These are phyloP conservation scores for Agonopterix heracliana DNA, from an alignment of 2,888 invertebrate species.

Conservation along the genomic window DNA sequence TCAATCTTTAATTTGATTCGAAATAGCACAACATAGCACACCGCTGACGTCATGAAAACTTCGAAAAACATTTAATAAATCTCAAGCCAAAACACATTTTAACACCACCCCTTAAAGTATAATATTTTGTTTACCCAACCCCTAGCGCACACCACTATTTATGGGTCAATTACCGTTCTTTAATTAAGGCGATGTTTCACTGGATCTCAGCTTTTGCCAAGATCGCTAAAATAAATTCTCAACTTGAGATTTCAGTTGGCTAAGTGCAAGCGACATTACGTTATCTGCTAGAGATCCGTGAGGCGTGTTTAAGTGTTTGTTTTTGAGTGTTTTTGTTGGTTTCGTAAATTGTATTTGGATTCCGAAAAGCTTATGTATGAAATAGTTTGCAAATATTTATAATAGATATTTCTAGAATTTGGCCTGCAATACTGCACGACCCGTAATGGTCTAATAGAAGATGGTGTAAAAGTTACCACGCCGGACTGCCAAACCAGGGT, in stretches of 20 bases:
- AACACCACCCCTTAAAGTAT: background rate
- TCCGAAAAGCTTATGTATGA: background rate
- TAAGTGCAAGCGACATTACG: constrained; percentile 30
- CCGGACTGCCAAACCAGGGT: too few relatives aligned
- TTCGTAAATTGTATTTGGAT: background rate
- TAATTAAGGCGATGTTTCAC: constrained; percentile 48
- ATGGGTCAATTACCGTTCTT: constrained; percentile 47
- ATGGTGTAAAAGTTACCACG: too few relatives aligned
- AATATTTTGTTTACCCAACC: constrained; percentile 13
- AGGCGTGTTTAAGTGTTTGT: background rate
- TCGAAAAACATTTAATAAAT: constrained; percentile 9
- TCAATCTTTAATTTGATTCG: too few relatives aligned
- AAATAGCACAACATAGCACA: too few relatives aligned
- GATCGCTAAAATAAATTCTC: constrained; percentile 44
- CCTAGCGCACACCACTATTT: constrained; percentile 31
- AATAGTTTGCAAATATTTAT: too few relatives aligned
- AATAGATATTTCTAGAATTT: too few relatives aligned
- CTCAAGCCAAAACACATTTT: constrained; percentile 3
- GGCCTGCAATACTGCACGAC: too few relatives aligned
- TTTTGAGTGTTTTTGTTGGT: background rate
- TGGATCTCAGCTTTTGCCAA: constrained; percentile 44
- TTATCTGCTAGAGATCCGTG: constrained; percentile 1
- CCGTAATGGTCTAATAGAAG: too few relatives aligned
- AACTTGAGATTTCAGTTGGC: constrained; percentile 35
- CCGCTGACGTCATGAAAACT: background rate